Base-by-base conservation (phyloP, 2,113 vertebrate species). In the Lepisosteus osseus region DNA sequence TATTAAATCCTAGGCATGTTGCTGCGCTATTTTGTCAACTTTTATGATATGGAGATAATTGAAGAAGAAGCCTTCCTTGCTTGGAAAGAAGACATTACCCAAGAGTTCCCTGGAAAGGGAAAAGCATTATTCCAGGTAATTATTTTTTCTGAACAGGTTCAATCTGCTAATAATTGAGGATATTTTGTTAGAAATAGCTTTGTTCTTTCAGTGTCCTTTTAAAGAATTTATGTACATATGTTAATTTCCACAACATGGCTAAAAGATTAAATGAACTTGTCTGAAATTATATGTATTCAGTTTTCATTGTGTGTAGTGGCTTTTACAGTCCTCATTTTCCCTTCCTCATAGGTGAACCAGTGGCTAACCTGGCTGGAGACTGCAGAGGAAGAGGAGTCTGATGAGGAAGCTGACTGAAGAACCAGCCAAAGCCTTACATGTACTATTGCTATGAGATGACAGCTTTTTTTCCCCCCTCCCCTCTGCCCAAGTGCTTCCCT, bases 321-420 rank as follows among this genome's bases (percentile, higher is more conserved):
- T 29, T 29, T 29, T 29, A 29, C 29, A 29, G 29, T 29, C 29
- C 29, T 2, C 29, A 29, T 40, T 9, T 47, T 14, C n/a, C 41
- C 12, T n/a, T 55, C 42, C 57, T 12, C 0, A 7, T 82, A 99
- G 97, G 97, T 99, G 71, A 99, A 99, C 91, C 97, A 99, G 70
- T 99, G 97, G 97, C 91, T 99, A 84, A 99, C 96, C 84, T 99
- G 97, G 97, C 92, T 99, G 91, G 97, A 99, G 91, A 99, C 97
- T 3, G 97, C 96, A 59, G 96, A 99, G 88, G 97, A 99, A 84
- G 97, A 99, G 87, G 97, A 98, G 90, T 99, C 97, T 1, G 97
- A 99, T 86, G 86, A 94, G 83, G 94, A 99, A 92, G 96, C 94
- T 89, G 96, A 98, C 87, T 97, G 93, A 95, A 94, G 78, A 92